Evolutionary conservation across 2,113 vertebrate genomes (phyloP), one percentile per base, ranked within the genome.

Genomic region (Mixornis gularis): DNA sequence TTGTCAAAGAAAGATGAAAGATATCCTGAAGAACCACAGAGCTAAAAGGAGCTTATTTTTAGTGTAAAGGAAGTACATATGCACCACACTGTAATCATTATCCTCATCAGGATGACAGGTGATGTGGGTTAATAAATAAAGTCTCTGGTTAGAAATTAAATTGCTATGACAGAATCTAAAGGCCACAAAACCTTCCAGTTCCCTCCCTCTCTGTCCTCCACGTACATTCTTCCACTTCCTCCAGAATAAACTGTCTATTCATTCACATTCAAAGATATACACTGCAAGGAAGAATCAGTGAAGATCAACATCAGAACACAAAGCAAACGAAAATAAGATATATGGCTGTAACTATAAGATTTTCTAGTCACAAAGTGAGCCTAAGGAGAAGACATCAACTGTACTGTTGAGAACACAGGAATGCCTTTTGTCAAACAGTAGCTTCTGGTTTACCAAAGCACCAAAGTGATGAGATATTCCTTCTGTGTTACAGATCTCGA

Each of bases 111-210:
- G 40, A 62, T 86, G 79, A 64, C 76, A 88, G 72, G 46, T 80
- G 58, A 92, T 88, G 79, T 34, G 91, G 38, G 43, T 59, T 83
- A 95, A 93, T 86, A 89, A 87, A 87, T 38, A 62, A 82, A 65
- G 15, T 69, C 51, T 79, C 70, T 91, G 63, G 74, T 89, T 88
- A 90, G 58, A 86, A 90, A 73, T 85, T 6, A 74, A 95, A 79
- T 72, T 52, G 46, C n/a, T 80, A 1, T 36, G 84, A 79, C 89
- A 87, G 80, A 70, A 91, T 56, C 46, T 40, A 85, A 93, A 87
- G 71, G 78, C 77, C 69, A 60, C 55, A 53, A 72, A 86, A 21
- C 44, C 40, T 79, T 78, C 56, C 25, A 66, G 5, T 56, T 84
- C 10, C 13, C 7, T 12, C 79, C 29, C 9, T 32, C 40, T 52